Evolutionary conservation across 2,888 invertebrate species (phyloP).

Genomic region (Coremacera marginata): DNA sequence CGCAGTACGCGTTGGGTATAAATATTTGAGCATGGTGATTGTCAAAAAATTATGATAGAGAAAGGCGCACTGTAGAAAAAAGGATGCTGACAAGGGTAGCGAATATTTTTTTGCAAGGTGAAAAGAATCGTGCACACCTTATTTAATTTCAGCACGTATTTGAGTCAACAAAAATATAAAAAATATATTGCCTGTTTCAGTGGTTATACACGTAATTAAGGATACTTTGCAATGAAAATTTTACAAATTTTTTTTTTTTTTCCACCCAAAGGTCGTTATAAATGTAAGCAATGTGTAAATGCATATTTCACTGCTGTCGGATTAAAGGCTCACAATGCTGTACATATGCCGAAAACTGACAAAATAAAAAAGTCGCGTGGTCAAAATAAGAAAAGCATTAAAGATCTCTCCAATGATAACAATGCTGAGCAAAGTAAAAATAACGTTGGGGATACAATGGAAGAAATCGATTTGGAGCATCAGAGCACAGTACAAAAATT

Average conservation of each 20-base stretch:
- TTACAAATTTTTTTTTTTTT: not conserved
- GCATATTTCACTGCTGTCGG: conserved; percentile 56
- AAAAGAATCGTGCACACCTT: too few relatives aligned
- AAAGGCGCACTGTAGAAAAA: too few relatives aligned
- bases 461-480: not conserved
- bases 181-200: too few relatives aligned
- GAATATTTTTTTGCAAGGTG: too few relatives aligned
- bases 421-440: not conserved
- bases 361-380: conserved; percentile 47
- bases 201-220: too few relatives aligned
- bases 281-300: conserved; percentile 56
- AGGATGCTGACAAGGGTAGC: too few relatives aligned
- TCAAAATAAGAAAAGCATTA: conserved; percentile 42
- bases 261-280: conserved; percentile 50
- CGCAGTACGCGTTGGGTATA: too few relatives aligned
- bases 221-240: too few relatives aligned
- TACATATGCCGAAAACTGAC: conserved; percentile 49
- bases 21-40: too few relatives aligned
- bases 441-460: not conserved
- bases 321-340: conserved; percentile 53
- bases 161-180: too few relatives aligned
- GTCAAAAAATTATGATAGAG: too few relatives aligned
- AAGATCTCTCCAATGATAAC: not conserved
- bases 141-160: too few relatives aligned
- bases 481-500: conserved; percentile 35